phyloP scores from a whole-genome alignment of 2,797 vertebrate genomes.

The Huso huso region DNA sequence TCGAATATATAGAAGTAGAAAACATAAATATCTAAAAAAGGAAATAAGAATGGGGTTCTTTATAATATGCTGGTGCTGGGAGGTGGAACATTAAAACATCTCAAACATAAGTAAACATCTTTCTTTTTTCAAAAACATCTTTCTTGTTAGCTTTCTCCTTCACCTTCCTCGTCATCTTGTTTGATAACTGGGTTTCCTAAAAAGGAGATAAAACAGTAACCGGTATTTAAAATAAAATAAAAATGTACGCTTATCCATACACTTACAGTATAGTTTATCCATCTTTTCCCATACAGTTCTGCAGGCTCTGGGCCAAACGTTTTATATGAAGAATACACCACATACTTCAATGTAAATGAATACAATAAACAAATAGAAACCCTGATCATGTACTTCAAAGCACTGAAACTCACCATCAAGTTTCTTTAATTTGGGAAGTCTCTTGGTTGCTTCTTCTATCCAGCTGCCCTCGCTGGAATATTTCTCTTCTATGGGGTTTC shows the following conservation, averaged over 20 bases:
- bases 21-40: slow-evolving; percentile 6
- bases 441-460: slow-evolving; percentile 83
- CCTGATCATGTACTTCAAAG: too few relatives aligned
- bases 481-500: slow-evolving; percentile 91
- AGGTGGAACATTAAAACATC: slow-evolving; percentile 16
- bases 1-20: too few relatives aligned
- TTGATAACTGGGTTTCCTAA: slow-evolving; percentile 83
- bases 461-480: slow-evolving; percentile 74
- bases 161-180: slow-evolving; percentile 68
- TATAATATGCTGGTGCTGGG: slow-evolving; percentile 30
- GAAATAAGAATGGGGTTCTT: slow-evolving; percentile 24
- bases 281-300: too few relatives aligned
- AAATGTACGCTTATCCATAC: not conserved
- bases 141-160: slow-evolving; percentile 58
- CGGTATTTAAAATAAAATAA: not conserved
- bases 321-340: not conserved
- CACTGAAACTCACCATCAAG: slow-evolving; percentile 72
- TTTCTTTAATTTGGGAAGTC: slow-evolving; percentile 81
- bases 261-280: not conserved
- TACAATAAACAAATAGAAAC: not conserved
- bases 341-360: not conserved
- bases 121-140: slow-evolving; percentile 3
- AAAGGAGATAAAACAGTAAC: slow-evolving; percentile 25
- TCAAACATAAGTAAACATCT: not conserved
- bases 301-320: too few relatives aligned